Percentiles rank a stretch among this genome's conserved stretches.
phyloP scores from a whole-genome alignment of 2,888 invertebrate species.

The Ischnura elegans region DNA sequence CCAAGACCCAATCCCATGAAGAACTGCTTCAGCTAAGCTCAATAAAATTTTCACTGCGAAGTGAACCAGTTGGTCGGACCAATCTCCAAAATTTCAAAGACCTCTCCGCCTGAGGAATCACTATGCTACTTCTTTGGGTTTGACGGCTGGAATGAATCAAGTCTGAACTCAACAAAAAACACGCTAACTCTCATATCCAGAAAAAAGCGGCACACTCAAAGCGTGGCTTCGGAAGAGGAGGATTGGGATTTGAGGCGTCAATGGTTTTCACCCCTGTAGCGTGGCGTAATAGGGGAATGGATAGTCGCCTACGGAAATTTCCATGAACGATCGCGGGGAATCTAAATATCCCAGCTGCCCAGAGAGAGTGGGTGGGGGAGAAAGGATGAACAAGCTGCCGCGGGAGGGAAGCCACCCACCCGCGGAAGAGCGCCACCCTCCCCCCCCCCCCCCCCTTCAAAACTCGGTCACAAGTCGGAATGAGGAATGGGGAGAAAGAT shows the following conservation, averaged over 20 bases:
- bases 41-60: too few species aligned
- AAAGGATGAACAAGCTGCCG: not conserved
- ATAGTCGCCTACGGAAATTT: constrained; percentile 23
- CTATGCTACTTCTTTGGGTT: too few species aligned
- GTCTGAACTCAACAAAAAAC: too few species aligned
- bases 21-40: too few species aligned
- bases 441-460: not conserved
- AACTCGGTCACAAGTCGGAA: not conserved
- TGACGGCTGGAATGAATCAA: too few species aligned
- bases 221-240: not conserved
- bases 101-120: too few species aligned
- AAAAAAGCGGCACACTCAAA: too few species aligned
- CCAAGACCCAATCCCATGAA: too few species aligned
- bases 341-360: constrained; percentile 44
- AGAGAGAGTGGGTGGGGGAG: not conserved
- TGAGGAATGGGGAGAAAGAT: not conserved
- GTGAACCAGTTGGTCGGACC: too few species aligned
- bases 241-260: not conserved
- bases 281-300: constrained; percentile 10
- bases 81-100: too few species aligned
- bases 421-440: not conserved
- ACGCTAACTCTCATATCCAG: too few species aligned
- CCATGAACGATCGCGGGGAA: constrained; percentile 38
- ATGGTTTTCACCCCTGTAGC: not conserved
- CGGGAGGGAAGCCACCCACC: not conserved